Evolutionary conservation across 2,888 invertebrate species (phyloP), one percentile per base, ranked within the genome.

Genomic region (Spisula solida): DNA sequence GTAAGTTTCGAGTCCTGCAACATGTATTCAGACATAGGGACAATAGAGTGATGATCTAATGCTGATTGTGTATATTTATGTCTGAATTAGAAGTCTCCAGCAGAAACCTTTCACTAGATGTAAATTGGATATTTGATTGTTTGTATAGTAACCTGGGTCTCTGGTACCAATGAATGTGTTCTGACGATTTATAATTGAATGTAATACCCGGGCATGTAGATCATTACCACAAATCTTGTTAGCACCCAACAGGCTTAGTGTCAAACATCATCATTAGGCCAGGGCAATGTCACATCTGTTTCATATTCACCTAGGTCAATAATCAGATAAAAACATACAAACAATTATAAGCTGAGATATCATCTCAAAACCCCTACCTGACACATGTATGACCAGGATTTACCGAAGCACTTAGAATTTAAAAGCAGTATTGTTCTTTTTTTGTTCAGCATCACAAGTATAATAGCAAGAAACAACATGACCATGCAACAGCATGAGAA

Each of bases 191-290:
- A 75, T 75, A 75, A 75, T 75, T 75, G 75, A 75, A 75, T 75
- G 75, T 75, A 75, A 16, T 75, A 18, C 34, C 34, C 14, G 31
- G 75, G 8, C 75, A 75, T 75, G 75, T 31, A 31, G 75, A 75
- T 75, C 75, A 75, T 75, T 75, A 75, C 31, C 34, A 16, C 31
- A 75, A 75, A 75, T 75, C 75, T 75, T 75, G 75, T 75, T 75
- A 75, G 75, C 34, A 31, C 75, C 75, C 31, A 75, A 75, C 75
- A 75, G 34, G 75, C 75, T 75, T 75, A 75, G 75, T 75, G 75
- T 75, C 75, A 75, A 75, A 75, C 75, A 34, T 1, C 75, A 75
- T 75, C 75, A 75, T 75, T 75, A 75, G 75, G 75, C 75, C 75
- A 75, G 12, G 31, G 75, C 18, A 34, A 75, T 18, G 75, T 75